phyloP scores from a whole-genome alignment of 2,888 invertebrate species.

The Acanthococcus lagerstroemiae region DNA sequence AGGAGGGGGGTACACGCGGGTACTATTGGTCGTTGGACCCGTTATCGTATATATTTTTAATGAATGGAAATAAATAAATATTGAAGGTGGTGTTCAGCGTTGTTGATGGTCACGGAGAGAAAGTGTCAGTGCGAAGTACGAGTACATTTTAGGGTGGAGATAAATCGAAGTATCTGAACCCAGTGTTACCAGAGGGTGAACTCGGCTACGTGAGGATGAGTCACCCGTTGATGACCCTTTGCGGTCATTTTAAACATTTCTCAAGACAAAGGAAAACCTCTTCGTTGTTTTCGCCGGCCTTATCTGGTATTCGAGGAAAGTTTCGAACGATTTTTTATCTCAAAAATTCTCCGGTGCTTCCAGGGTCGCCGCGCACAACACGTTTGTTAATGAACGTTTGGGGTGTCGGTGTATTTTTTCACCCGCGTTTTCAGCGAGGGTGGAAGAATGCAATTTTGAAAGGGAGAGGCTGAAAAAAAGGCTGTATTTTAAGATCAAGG shows the following conservation, averaged over 20 bases:
- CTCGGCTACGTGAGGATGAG: conserved; percentile 12
- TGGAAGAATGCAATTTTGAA: background rate
- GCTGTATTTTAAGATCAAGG: too few species aligned
- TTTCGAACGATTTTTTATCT: background rate
- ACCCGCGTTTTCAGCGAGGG: background rate
- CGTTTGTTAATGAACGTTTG: background rate
- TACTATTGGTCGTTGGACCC: too few species aligned
- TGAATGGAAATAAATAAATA: too few species aligned
- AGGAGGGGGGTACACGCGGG: too few species aligned
- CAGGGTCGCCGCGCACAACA: background rate
- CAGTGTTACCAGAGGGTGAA: too few species aligned
- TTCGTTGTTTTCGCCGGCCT: conserved; percentile 11
- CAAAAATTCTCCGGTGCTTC: background rate
- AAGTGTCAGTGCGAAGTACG: too few species aligned
- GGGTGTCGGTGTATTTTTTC: background rate
- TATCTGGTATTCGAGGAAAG: background rate
- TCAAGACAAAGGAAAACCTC: conserved; percentile 21
- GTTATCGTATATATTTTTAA: too few species aligned
- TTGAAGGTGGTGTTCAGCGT: too few species aligned
- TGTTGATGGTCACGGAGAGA: too few species aligned
- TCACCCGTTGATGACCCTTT: conserved; percentile 22
- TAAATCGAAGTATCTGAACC: too few species aligned
- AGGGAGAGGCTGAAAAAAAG: too few species aligned
- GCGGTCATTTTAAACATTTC: conserved; percentile 28
- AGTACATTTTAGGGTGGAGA: too few species aligned